Percentiles rank a stretch among this genome's conserved stretches.
Conservation (phyloP, 2,888 invertebrate species). For the Melinaea marsaeus region DNA sequence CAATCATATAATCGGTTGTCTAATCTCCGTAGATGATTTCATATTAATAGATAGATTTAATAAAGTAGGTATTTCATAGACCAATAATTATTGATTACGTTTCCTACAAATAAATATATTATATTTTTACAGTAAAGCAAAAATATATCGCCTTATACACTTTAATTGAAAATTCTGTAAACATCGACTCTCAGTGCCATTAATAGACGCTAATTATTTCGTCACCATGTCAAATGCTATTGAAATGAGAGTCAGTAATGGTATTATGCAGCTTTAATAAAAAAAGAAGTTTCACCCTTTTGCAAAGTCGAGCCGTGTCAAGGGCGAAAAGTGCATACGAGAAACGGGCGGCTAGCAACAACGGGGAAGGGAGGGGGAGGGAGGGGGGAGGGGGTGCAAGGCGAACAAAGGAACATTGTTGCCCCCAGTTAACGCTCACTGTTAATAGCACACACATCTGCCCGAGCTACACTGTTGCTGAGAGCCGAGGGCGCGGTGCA, state of each 20-base stretch:
- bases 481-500: constrained; percentile 6
- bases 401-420: constrained; percentile 23
- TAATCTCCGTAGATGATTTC: no score
- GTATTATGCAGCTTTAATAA: constrained; percentile 11
- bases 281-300: constrained; percentile 20
- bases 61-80: no score
- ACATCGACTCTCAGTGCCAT: neutral
- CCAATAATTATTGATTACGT: no score
- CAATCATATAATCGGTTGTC: no score
- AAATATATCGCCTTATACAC: no score
- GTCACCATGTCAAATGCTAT: neutral
- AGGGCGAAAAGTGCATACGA: constrained; percentile 23
- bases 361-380: neutral
- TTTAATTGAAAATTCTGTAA: no score
- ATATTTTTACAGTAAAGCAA: no score
- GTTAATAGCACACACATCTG: constrained; percentile 19
- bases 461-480: constrained; percentile 5
- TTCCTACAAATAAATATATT: no score
- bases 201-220: constrained; percentile 3
- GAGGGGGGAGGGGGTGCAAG: constrained; percentile 7
- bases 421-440: constrained; percentile 19
- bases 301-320: constrained; percentile 22
- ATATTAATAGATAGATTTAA: no score
- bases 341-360: constrained; percentile 18
- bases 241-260: constrained; percentile 5